These are phyloP conservation scores for Zoanthus solanderi DNA, from an alignment of 92 coral and sea anemone species.

Conservation along the genomic window DNA sequence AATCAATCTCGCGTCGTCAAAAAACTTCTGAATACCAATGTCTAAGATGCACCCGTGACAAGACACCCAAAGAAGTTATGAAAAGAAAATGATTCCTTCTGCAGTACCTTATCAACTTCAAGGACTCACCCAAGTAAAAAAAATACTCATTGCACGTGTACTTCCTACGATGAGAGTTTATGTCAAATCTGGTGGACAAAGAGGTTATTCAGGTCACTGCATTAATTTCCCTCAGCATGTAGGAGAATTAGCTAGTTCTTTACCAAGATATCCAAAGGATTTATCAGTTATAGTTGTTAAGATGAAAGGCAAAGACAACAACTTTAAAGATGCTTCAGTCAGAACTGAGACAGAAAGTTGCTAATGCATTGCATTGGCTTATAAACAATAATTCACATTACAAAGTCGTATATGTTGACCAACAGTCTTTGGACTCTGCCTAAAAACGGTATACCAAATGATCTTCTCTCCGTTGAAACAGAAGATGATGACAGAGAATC, in stretches of 20 bases:
- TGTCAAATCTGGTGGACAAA: slow-evolving; percentile 78
- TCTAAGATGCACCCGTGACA: slow-evolving; percentile 66
- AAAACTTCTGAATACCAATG: slow-evolving; percentile 45
- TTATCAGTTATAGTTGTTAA: slow-evolving; percentile 76
- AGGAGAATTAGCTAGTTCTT: slow-evolving; percentile 57
- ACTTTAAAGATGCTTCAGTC: slow-evolving; percentile 74
- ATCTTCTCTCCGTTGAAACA: slow-evolving; percentile 68
- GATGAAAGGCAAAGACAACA: background rate
- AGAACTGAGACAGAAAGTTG: slow-evolving; percentile 59
- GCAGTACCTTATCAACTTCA: slow-evolving; percentile 67
- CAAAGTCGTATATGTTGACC: slow-evolving; percentile 55
- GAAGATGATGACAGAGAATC: slow-evolving; percentile 51
- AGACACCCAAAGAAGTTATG: slow-evolving; percentile 69
- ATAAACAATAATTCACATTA: slow-evolving; percentile 72
- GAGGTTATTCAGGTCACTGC: slow-evolving; percentile 15
- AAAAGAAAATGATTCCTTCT: slow-evolving; percentile 72
- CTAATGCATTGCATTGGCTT: background rate
- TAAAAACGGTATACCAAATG: slow-evolving; percentile 70
- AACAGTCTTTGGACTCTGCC: slow-evolving; percentile 68
- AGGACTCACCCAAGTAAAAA: slow-evolving; percentile 77
- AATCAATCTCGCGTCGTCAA: too few species aligned
- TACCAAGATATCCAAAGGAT: slow-evolving; percentile 46
- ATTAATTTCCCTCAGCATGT: slow-evolving; percentile 75
- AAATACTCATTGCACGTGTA: slow-evolving; percentile 78
- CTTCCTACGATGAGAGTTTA: slow-evolving; percentile 75